Percentiles rank a stretch among this genome's conserved stretches.
Conservation (phyloP, 2,113 vertebrate species). For the Eulacestoma nigropectus region DNA sequence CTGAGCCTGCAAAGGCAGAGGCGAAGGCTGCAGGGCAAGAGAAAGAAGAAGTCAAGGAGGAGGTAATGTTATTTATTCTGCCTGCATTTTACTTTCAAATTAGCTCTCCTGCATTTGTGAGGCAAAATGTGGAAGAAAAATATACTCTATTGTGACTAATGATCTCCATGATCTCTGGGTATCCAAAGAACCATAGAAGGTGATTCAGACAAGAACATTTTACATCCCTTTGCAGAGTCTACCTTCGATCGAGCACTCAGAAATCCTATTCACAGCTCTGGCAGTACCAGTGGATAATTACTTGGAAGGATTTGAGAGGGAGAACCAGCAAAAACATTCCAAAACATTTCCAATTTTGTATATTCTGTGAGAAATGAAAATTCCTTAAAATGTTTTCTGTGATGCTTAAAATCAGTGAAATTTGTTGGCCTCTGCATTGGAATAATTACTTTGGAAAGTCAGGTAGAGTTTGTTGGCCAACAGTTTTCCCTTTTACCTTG, state of each 20-base stretch:
- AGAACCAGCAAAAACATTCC: neutral
- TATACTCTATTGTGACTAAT: neutral
- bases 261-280: neutral
- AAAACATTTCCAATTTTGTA: neutral
- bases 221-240: neutral
- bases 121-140: neutral
- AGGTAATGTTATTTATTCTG: conserved; percentile 61
- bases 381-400: neutral
- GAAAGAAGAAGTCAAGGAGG: conserved; percentile 84
- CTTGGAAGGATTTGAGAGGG: neutral
- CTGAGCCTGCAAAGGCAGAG: conserved; percentile 85
- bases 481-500: neutral
- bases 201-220: neutral
- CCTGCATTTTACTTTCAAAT: neutral
- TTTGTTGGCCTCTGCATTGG: neutral
- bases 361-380: neutral
- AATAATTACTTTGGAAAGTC: neutral
- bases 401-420: neutral
- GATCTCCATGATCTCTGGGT: neutral
- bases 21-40: conserved; percentile 78
- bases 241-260: neutral
- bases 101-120: neutral
- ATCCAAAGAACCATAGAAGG: neutral
- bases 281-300: neutral
- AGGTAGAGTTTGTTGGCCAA: neutral